These are phyloP conservation scores for Polyommatus iphigenia DNA, from an alignment of 2,888 invertebrate genomes.

Conservation along the genomic window DNA sequence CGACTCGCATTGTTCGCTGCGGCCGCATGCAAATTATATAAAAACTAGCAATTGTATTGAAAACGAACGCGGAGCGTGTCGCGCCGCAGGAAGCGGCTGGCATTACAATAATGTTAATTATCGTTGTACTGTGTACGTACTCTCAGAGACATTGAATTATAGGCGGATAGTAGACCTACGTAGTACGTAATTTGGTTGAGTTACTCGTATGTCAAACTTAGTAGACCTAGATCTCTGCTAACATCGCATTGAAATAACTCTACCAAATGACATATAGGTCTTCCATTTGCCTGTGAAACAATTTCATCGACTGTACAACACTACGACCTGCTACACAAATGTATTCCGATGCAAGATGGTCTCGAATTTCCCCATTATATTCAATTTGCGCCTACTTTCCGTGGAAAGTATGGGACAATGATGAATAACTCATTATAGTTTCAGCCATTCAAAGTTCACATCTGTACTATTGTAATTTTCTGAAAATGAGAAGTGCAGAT, in stretches of 20 bases:
- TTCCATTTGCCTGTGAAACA: no score
- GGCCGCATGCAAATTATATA: constrained; percentile 68
- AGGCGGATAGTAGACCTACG: neutral
- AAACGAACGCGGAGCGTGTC: constrained; percentile 57
- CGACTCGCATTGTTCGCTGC: constrained; percentile 62
- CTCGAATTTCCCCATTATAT: constrained; percentile 2
- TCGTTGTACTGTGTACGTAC: constrained; percentile 39
- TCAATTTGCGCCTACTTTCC: constrained; percentile 5
- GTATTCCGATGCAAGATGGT: neutral
- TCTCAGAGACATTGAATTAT: no score
- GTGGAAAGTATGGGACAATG: constrained; percentile 9
- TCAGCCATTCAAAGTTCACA: neutral
- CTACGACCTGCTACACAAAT: neutral
- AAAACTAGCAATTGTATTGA: constrained; percentile 72
- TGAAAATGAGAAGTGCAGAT: neutral
- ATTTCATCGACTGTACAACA: neutral
- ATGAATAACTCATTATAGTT: constrained; percentile 7
- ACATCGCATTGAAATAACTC: no score
- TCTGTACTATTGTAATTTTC: constrained; percentile 16
- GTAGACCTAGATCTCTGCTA: neutral
- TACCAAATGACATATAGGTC: no score
- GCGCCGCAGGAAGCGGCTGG: constrained; percentile 49
- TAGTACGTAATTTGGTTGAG: no score
- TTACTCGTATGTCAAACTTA: no score
- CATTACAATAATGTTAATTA: constrained; percentile 61